Conservation (phyloP, 2,888 invertebrate species). For the Cremastobaeus sp. region DNA sequence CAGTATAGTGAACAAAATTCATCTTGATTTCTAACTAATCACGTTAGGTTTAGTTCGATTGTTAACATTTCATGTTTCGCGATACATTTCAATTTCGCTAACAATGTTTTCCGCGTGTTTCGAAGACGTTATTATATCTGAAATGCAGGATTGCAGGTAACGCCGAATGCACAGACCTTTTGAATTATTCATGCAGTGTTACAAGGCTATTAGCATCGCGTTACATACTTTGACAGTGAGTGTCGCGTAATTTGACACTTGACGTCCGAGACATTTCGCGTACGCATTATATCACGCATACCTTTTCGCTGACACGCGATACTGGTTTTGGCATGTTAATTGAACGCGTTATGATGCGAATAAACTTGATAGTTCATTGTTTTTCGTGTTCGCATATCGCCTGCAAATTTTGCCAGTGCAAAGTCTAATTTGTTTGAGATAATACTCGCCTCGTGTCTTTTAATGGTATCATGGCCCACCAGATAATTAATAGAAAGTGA, state of each 20-base stretch:
- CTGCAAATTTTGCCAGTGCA: too few species aligned
- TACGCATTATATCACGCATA: constrained; percentile 48
- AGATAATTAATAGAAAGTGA: too few species aligned
- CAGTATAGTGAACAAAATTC: too few species aligned
- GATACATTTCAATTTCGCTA: constrained; percentile 37
- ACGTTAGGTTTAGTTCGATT: constrained; percentile 8
- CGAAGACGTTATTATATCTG: constrained; percentile 52
- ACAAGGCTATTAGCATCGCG: constrained; percentile 71
- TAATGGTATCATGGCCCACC: too few species aligned
- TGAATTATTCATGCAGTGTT: constrained; percentile 73
- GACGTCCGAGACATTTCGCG: constrained; percentile 68
- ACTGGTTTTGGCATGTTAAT: constrained; percentile 48
- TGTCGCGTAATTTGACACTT: constrained; percentile 74
- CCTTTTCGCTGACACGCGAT: constrained; percentile 46
- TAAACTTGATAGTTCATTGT: constrained; percentile 21
- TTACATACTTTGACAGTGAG: constrained; percentile 74
- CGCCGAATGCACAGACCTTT: constrained; percentile 59
- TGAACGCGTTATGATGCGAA: constrained; percentile 30
- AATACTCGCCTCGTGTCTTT: too few species aligned
- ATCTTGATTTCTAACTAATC: constrained; percentile 27
- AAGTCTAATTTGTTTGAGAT: too few species aligned
- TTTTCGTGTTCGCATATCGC: constrained; percentile 13
- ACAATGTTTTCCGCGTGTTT: constrained; percentile 46
- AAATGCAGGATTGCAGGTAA: constrained; percentile 55
- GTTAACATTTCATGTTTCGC: constrained; percentile 43